phyloP scores from a whole-genome alignment of 2,113 vertebrate genomes.

The Ariopsis seemanni region DNA sequence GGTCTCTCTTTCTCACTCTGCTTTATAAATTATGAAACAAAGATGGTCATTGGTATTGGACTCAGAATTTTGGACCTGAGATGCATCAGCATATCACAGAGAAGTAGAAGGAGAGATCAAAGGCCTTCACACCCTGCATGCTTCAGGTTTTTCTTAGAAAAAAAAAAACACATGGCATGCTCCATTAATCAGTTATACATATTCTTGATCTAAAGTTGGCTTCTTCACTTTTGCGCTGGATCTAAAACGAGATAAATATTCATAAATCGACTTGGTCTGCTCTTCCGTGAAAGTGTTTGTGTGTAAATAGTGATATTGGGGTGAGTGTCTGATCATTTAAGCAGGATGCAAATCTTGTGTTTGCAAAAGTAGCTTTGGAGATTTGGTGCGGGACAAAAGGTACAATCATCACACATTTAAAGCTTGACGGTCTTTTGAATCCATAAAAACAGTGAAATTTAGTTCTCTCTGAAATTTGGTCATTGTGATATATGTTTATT shows the following conservation, averaged over 20 bases:
- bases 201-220: neutral
- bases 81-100: neutral
- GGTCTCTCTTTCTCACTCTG: conserved; percentile 7
- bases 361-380: neutral
- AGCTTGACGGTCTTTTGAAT: too few relatives aligned
- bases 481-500: too few relatives aligned
- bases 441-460: too few relatives aligned
- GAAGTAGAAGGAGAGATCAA: conserved; percentile 5
- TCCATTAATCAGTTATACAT: neutral
- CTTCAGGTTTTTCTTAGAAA: neutral
- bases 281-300: neutral
- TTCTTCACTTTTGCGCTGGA: neutral
- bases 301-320: neutral
- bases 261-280: neutral
- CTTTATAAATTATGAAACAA: conserved; percentile 29
- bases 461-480: too few relatives aligned
- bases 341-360: neutral
- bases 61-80: conserved; percentile 4
- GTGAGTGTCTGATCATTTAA: neutral
- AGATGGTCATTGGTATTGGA: conserved; percentile 9
- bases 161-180: neutral
- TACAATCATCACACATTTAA: too few relatives aligned
- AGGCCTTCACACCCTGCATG: neutral
- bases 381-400: neutral
- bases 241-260: neutral